These are phyloP conservation scores for Galbula dea DNA, from an alignment of 2,113 vertebrate species.

Conservation along the genomic window DNA sequence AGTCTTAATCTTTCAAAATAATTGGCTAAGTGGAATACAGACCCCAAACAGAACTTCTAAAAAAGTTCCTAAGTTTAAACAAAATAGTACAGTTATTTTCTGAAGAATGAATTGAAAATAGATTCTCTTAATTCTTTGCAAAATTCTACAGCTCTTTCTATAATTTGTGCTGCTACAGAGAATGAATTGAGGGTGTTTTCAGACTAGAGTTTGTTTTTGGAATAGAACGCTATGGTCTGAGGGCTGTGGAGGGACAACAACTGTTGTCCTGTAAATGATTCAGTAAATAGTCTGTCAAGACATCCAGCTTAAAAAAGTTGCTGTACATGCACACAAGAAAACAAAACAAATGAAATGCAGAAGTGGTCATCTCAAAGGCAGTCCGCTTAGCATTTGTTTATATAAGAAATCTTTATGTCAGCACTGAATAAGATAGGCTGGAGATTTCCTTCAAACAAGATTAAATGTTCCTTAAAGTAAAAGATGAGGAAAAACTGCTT, in stretches of 20 bases:
- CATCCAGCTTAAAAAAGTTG: neutral
- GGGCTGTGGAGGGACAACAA: neutral
- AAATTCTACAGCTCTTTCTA: neutral
- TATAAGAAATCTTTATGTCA: neutral
- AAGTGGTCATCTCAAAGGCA: neutral
- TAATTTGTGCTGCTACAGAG: neutral
- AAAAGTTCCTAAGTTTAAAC: neutral
- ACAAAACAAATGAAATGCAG: neutral
- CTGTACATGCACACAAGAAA: neutral
- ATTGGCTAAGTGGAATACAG: neutral
- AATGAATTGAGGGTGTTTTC: neutral
- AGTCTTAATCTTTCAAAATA: neutral
- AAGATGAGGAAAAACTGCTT: neutral
- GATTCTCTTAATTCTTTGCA: neutral
- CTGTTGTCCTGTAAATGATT: neutral
- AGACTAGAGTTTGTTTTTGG: neutral
- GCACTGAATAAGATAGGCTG: neutral
- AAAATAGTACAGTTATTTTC: neutral
- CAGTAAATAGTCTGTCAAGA: neutral
- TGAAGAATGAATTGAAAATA: neutral
- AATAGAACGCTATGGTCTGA: neutral
- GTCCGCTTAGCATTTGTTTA: neutral
- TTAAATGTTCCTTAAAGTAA: neutral
- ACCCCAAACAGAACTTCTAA: neutral
- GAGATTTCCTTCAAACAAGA: neutral